Evolutionary conservation across 2,888 invertebrate species (phyloP).

Genomic region (Lasioglossum morio): DNA sequence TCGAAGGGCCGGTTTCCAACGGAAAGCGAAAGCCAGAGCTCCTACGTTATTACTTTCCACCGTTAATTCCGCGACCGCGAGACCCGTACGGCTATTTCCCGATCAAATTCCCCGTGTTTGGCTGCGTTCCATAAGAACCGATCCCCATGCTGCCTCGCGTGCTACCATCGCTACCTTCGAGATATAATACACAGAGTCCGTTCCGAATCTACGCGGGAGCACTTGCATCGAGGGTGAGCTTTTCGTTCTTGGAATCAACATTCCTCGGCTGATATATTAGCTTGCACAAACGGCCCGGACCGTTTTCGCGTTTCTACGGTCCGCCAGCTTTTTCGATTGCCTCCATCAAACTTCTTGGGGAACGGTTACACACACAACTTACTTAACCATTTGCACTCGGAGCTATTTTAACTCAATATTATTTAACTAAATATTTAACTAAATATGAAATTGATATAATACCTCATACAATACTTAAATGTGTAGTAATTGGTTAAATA

Average conservation of each 20-base stretch:
- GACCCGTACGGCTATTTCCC: background rate
- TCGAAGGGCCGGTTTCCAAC: slow-evolving; percentile 18
- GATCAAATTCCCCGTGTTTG: slow-evolving; percentile 11
- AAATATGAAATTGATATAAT: no score
- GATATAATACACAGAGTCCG: background rate
- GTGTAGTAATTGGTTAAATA: no score
- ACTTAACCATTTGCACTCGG: no score
- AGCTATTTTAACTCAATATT: no score
- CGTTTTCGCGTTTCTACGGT: background rate
- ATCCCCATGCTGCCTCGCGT: background rate
- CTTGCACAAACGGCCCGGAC: background rate
- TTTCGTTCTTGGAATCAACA: background rate
- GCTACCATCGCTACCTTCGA: slow-evolving; percentile 6
- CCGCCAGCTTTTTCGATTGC: background rate
- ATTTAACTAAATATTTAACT: no score
- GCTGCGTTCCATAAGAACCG: slow-evolving; percentile 10
- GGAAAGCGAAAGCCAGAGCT: slow-evolving; percentile 1
- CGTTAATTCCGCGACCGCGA: background rate
- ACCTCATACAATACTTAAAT: no score
- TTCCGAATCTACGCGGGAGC: background rate
- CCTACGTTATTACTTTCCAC: background rate
- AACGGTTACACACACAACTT: background rate
- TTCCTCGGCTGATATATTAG: background rate
- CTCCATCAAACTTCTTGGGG: background rate
- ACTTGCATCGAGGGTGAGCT: background rate